Evolutionary conservation across 2,888 invertebrate species (phyloP).

Genomic region (Yponomeuta sedellus): DNA sequence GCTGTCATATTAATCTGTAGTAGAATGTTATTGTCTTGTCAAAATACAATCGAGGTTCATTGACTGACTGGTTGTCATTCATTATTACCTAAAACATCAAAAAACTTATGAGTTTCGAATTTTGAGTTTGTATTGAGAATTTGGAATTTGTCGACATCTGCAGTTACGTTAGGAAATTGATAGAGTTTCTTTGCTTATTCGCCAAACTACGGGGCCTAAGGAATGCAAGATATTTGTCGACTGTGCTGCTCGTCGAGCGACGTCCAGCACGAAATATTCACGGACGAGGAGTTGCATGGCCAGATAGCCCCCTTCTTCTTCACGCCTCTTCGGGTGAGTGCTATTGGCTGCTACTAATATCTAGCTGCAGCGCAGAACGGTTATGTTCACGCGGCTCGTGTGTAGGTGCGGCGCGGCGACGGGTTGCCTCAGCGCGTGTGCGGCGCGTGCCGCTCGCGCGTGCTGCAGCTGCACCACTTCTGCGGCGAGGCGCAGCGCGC

Average conservation of each 20-base stretch:
- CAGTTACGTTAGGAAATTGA: too few relatives aligned
- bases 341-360: not conserved
- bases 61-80: too few relatives aligned
- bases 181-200: too few relatives aligned
- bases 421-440: slow-evolving; percentile 83
- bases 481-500: slow-evolving; percentile 81
- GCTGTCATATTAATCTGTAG: too few relatives aligned
- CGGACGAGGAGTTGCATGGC: slow-evolving; percentile 80
- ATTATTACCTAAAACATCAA: too few relatives aligned
- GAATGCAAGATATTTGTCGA: slow-evolving; percentile 63
- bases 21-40: too few relatives aligned
- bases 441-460: slow-evolving; percentile 82
- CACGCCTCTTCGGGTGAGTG: slow-evolving; percentile 83
- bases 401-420: slow-evolving; percentile 76
- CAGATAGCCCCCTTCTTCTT: slow-evolving; percentile 79
- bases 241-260: slow-evolving; percentile 66
- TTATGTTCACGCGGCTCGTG: not conserved
- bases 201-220: too few relatives aligned
- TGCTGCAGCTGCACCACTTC: slow-evolving; percentile 83
- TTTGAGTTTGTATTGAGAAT: too few relatives aligned
- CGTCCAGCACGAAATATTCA: slow-evolving; percentile 82
- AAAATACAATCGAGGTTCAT: too few relatives aligned
- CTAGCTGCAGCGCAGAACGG: not conserved
- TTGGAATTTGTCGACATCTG: too few relatives aligned
- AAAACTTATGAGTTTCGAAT: too few relatives aligned